These are phyloP conservation scores for Melitaea cinxia DNA, from an alignment of 1,140 invertebrate species.

Conservation along the genomic window DNA sequence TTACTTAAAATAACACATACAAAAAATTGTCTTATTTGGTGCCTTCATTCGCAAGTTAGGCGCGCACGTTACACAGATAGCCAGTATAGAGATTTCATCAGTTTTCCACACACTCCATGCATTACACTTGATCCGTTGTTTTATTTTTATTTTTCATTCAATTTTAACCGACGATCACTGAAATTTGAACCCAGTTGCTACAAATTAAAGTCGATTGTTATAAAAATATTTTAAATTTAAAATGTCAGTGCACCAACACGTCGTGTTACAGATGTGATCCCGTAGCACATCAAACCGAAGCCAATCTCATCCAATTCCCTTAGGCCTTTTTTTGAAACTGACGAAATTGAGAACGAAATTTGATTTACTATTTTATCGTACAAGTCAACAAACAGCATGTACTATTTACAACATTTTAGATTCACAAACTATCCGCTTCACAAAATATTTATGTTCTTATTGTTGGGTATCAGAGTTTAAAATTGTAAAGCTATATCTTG, in stretches of 20 bases:
- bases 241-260: conserved; percentile 3
- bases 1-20: too few relatives aligned
- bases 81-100: too few relatives aligned
- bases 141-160: too few relatives aligned
- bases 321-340: conserved; percentile 18
- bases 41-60: too few relatives aligned
- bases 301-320: conserved; percentile 2
- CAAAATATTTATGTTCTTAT: background rate
- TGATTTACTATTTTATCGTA: conserved; percentile 10
- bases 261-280: conserved; percentile 1
- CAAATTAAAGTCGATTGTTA: background rate
- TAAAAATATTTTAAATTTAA: background rate
- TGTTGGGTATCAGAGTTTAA: background rate
- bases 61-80: too few relatives aligned
- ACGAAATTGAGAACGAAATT: conserved; percentile 14
- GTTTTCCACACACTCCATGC: too few relatives aligned
- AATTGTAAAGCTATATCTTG: background rate
- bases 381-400: background rate
- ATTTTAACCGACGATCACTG: too few relatives aligned
- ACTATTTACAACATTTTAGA: background rate
- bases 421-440: background rate
- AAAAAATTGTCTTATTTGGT: too few relatives aligned
- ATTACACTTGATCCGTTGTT: too few relatives aligned
- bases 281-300: background rate
- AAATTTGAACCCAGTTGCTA: conserved; percentile 6